Evolutionary conservation across 2,888 invertebrate species (phyloP), one percentile per base, ranked within the genome.

Genomic region (Tinea trinotella): DNA sequence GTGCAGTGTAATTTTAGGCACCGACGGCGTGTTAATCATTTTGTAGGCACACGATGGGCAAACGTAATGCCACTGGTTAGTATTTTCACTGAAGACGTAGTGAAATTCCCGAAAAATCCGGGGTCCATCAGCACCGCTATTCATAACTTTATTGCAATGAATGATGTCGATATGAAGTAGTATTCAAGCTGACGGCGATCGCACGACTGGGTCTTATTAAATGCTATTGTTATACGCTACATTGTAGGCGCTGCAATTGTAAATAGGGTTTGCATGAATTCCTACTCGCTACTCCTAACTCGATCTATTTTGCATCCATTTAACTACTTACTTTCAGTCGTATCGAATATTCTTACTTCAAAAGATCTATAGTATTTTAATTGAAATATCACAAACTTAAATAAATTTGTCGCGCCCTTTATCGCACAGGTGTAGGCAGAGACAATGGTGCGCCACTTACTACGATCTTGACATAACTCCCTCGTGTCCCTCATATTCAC

Each of bases 201-300:
- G 40, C 13, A 15, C 40, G 15, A 40, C 40, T 40, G 13, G 3
- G 2, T 40, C 24, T 24, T 7, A 24, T 7, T 40, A 2, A 40
- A 4, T 40, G 13, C 40, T 40, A 40, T 40, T 40, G 40, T 40
- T 40, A 40, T 40, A n/a, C 4, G 40, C n/a, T 40, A 40, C 40
- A 3, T 15, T 40, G 13, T 40, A 40, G 15, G 13, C 12, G 40
- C 40, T 40, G 40, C 13, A 40, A 40, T 15, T 40, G 7, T 15
- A 40, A 15, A n/a, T 40, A 49, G 49, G 22, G 20, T 49, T n/a
- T n/a, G 10, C 49, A 49, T 49, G 17, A 49, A 49, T 2, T 19
- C 15, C 7, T 19, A 44, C 7, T 44, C 12, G 17, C 12, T 44
- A n/a, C 5, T 18, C 12, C 19, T 19, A 34, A n/a, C 19, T 18